A percentile compares a stretch with the other conserved stretches of the same genome.
Conservation (phyloP, 2,113 vertebrate genomes). For the Hepsetus odoe region DNA sequence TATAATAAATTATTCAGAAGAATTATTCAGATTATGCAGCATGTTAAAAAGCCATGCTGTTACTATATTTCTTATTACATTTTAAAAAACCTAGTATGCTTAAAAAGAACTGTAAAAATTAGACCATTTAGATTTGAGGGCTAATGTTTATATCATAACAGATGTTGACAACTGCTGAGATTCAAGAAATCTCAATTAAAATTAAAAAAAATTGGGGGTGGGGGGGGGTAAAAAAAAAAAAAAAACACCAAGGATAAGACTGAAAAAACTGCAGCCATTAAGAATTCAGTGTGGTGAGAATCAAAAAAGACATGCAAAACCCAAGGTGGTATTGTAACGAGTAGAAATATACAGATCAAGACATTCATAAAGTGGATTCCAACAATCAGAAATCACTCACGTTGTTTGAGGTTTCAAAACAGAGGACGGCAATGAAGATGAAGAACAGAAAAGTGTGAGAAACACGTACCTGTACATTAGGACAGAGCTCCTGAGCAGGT, state of each 20-base stretch:
- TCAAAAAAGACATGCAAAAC: background rate
- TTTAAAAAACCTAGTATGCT: too few relatives aligned
- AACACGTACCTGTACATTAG: slow-evolving; percentile 76
- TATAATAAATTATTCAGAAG: too few relatives aligned
- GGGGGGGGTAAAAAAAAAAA: background rate
- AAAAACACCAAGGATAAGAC: too few relatives aligned
- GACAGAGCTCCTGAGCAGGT: slow-evolving; percentile 72
- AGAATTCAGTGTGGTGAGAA: background rate
- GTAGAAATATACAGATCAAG: too few relatives aligned
- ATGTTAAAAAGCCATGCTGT: too few relatives aligned
- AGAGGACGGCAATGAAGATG: slow-evolving; percentile 3
- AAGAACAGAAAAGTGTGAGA: slow-evolving; percentile 40
- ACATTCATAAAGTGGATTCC: too few relatives aligned
- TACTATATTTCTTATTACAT: too few relatives aligned
- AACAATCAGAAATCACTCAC: slow-evolving; percentile 20
- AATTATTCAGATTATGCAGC: too few relatives aligned
- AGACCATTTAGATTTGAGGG: too few relatives aligned
- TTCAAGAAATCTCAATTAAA: background rate
- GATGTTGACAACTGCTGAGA: background rate
- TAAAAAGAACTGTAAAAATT: too few relatives aligned
- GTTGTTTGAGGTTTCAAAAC: slow-evolving; percentile 8
- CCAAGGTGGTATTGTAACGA: too few relatives aligned
- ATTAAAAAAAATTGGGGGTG: background rate
- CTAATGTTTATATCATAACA: too few relatives aligned
- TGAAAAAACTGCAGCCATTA: background rate